Base-by-base conservation (phyloP, 2,797 vertebrate genomes). In the Pseudochaenichthys georgianus region DNA sequence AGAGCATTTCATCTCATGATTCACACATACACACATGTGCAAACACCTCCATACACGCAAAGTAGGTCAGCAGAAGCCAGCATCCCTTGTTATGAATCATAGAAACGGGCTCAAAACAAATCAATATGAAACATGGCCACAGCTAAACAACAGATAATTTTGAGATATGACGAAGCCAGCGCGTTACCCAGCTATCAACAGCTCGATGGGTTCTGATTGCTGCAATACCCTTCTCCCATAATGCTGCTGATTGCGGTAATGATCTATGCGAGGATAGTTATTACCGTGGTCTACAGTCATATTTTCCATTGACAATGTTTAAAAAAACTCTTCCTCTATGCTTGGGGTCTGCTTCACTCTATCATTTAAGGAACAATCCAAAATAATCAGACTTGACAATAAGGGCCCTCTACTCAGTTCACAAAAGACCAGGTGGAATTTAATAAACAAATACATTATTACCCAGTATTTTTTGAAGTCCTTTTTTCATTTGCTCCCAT, bases 31-130 rank as follows among this genome's bases (percentile, higher is more conserved):
- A 82, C 16, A 75, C n/a, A 42, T 55, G 23, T 19, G 23, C 75
- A 69, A 54, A 70, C 70, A 70, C 61, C 21, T 63, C 12, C 55
- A 70, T 54, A 64, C 23, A 45, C 38, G 53, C 69, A 73, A 90
- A 86, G 16, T 85, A 77, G 87, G 87, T 89, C 90, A 91, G 63
- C 71, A 63, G 61, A 59, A 80, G 74, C 64, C 59, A 43, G 38
- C 69, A 28, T 81, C 61, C 59, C 77, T 81, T 65, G 65, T 41
- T 63, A 77, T 80, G 80, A 88, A 87, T 90, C 77, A 89, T 85
- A 87, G 48, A 77, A 81, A 73, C 42, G 57, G 52, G 51, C 54
- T 82, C 59, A 41, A 21, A 80, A 70, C 55, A 74, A 74, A 88
- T 90, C 88, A 71, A 83, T 86, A 58, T 58, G 21, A 76, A 65